These are phyloP conservation scores for Arenaria interpres DNA, from an alignment of 2,113 vertebrate species.

Conservation along the genomic window DNA sequence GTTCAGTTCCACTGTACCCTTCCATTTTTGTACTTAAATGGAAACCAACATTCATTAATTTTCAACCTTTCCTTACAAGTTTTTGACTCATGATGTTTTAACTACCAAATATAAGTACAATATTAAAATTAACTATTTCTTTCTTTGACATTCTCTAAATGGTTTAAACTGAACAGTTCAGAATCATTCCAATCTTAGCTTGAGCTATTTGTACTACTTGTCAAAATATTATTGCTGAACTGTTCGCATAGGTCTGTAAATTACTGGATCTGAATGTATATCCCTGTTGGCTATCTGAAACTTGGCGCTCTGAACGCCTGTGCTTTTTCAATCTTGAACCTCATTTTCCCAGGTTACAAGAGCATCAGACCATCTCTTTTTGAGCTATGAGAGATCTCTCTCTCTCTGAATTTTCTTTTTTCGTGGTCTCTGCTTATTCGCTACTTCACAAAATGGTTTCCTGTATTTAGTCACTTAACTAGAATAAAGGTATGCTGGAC, in stretches of 20 bases:
- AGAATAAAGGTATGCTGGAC: neutral
- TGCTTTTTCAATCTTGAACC: neutral
- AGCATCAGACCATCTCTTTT: neutral
- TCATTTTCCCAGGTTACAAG: neutral
- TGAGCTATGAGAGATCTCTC: neutral
- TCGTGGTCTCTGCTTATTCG: neutral
- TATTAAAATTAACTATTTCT: neutral
- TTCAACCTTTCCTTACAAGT: neutral
- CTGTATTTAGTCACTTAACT: neutral
- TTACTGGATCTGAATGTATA: neutral
- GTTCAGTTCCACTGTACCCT: neutral
- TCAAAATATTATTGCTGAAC: neutral
- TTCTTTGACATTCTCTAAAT: neutral
- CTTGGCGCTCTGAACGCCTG: neutral
- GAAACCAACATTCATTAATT: neutral
- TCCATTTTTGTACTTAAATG: neutral
- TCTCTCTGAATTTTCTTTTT: neutral
- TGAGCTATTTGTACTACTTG: neutral
- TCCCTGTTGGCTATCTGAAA: neutral
- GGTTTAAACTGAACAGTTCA: neutral
- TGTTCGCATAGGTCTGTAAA: neutral
- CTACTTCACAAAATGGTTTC: neutral
- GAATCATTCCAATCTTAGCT: neutral
- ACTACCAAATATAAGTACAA: neutral
- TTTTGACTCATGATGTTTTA: neutral